These are phyloP conservation scores for Clistopyga incitator DNA, from an alignment of 2,888 invertebrate genomes.

Conservation along the genomic window DNA sequence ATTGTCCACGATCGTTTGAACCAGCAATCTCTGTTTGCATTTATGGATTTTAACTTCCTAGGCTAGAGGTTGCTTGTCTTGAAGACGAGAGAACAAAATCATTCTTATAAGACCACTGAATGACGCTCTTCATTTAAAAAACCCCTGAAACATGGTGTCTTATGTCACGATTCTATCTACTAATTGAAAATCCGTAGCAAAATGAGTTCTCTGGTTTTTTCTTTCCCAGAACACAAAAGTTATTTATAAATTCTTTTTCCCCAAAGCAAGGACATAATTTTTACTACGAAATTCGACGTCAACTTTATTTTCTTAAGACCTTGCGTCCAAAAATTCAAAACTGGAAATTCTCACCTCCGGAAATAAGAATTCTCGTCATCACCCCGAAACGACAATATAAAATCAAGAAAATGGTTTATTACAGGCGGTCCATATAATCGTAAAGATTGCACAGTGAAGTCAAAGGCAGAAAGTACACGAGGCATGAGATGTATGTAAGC, in stretches of 20 bases:
- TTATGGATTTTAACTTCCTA: not conserved
- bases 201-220: too few relatives aligned
- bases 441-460: not conserved
- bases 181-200: too few relatives aligned
- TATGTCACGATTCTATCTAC: not conserved
- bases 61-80: not conserved
- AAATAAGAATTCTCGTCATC: not conserved
- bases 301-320: too few relatives aligned
- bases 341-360: not conserved
- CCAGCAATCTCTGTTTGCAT: constrained; percentile 7
- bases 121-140: not conserved
- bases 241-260: too few relatives aligned
- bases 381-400: not conserved
- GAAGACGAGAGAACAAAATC: not conserved
- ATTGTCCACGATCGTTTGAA: constrained; percentile 69
- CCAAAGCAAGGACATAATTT: too few relatives aligned
- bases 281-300: too few relatives aligned
- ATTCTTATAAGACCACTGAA: not conserved
- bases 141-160: not conserved
- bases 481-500: constrained; percentile 16
- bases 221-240: too few relatives aligned
- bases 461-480: not conserved
- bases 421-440: not conserved
- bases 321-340: too few relatives aligned
- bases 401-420: not conserved